Base-by-base conservation (phyloP, 2,797 vertebrate species). In the Astyanax mexicanus region DNA sequence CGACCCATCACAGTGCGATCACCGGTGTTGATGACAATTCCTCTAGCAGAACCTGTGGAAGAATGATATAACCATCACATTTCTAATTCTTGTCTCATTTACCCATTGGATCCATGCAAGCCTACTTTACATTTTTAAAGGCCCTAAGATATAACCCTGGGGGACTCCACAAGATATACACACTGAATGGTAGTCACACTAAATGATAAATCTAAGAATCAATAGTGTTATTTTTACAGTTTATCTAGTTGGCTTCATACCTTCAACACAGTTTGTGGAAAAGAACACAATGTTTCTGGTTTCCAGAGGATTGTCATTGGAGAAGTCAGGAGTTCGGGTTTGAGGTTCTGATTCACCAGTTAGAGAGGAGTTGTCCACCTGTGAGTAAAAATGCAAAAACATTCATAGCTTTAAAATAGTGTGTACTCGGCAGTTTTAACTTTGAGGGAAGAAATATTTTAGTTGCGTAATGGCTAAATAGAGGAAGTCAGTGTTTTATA, bases 231-330 rank as follows among this genome's bases (percentile, higher is more conserved):
- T 51, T 49, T 54, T 11, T 25, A 35, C 3, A 27, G 57, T 10
- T 1, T 3, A 42, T 15, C 1, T 23, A 7, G 32, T 66, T 71
- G 0, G 49, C 66, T 58, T 58, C 32, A 19, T 87, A 98, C 97
- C 97, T 95, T 99, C 97, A 69, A 99, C 97, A 57, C 97, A 99
- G 90, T 99, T 98, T 74, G 97, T 99, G 8, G 97, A 98, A 82
- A 98, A 98, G 88, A 99, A 99, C 35, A 94, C 97, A 19, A 99
- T 96, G 86, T 99, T 99, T 75, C 95, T 95, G 0, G 97, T 98
- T 88, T 99, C 97, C 84, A 99, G 86, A 0, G 97, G 97, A 84
- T 98, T 99, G 52, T 99, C 97, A 3, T 97, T 95, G 79, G 97
- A 96, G 89, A 96, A 97, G 81, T 99, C 97, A 0, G 97, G 96